Evolutionary conservation across 2,113 vertebrate genomes (phyloP).

Genomic region (Toxotes jaculatrix): DNA sequence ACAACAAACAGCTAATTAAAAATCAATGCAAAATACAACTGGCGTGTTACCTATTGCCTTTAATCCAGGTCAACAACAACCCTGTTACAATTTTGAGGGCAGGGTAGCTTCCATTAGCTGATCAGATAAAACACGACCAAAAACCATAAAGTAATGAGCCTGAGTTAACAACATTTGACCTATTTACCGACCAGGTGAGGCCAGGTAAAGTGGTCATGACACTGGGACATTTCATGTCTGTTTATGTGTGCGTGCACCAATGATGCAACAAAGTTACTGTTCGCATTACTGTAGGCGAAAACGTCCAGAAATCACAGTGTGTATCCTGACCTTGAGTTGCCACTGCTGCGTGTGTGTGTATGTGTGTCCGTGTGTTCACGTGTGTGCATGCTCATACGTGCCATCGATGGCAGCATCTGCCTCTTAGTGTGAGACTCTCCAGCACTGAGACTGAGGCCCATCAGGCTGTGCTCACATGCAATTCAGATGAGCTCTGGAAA

Average conservation of each 20-base stretch:
- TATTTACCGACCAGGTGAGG: not conserved
- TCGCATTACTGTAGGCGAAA: not conserved
- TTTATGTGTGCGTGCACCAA: not conserved
- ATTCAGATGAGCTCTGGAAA: constrained; percentile 86
- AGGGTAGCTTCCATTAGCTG: not conserved
- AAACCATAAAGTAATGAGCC: not conserved
- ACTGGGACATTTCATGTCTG: not conserved
- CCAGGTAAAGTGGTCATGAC: constrained; percentile 2
- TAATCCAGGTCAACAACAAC: not conserved
- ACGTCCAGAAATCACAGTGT: constrained; percentile 8
- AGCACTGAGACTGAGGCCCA: constrained; percentile 72
- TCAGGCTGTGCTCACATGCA: constrained; percentile 83
- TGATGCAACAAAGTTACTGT: not conserved
- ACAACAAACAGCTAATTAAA: not conserved
- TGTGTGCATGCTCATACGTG: not conserved
- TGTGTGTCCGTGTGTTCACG: constrained; percentile 15
- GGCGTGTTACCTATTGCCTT: not conserved
- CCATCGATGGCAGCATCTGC: constrained; percentile 69
- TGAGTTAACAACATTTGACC: not conserved
- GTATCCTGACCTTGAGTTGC: constrained; percentile 26
- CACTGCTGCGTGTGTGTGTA: not conserved
- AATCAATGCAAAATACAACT: not conserved
- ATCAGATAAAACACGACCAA: not conserved
- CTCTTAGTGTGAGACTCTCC: constrained; percentile 65
- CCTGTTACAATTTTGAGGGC: not conserved